Percentiles rank a stretch among this genome's conserved stretches.
Evolutionary conservation across 1,140 invertebrate species (phyloP).

Genomic region (Drosophila azteca): DNA sequence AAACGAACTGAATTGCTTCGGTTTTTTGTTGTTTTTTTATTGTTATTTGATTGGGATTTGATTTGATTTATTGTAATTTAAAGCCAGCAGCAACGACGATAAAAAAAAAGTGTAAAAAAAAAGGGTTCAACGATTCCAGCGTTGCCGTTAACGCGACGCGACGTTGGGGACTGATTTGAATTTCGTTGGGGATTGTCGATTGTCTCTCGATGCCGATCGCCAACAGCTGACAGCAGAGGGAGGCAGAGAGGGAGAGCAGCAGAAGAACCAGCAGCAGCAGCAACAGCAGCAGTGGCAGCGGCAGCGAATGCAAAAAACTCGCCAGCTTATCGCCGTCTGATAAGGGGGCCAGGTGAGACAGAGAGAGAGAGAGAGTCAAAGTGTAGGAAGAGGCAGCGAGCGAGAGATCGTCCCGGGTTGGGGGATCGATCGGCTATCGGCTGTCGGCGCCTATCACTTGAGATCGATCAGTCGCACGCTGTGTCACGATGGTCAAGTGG

Average conservation of each 20-base stretch:
- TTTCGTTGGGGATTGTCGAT: slow-evolving; percentile 50
- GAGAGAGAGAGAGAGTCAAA: neutral
- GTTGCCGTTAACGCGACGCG: slow-evolving; percentile 41
- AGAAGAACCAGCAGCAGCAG: slow-evolving; percentile 9
- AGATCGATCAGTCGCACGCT: neutral
- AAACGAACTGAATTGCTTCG: slow-evolving; percentile 9
- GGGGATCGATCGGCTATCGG: slow-evolving; percentile 22
- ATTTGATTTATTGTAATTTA: slow-evolving; percentile 52
- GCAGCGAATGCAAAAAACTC: slow-evolving; percentile 45
- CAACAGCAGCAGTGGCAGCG: slow-evolving; percentile 9
- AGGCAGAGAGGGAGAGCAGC: neutral
- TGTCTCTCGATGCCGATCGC: slow-evolving; percentile 30
- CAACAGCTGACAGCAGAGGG: slow-evolving; percentile 40
- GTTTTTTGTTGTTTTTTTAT: slow-evolving; percentile 8
- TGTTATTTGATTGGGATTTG: slow-evolving; percentile 26
- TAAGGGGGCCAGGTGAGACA: slow-evolving; percentile 50
- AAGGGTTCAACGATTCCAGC: slow-evolving; percentile 35
- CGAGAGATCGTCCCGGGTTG: slow-evolving; percentile 15
- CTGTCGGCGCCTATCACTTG: slow-evolving; percentile 11
- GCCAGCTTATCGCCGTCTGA: slow-evolving; percentile 61
- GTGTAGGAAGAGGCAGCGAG: neutral
- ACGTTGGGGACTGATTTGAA: slow-evolving; percentile 68
- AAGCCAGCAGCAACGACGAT: slow-evolving; percentile 7
- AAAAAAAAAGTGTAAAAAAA: slow-evolving; percentile 7
- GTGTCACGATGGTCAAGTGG: slow-evolving; percentile 2